These are phyloP conservation scores for Neolamprologus brichardi DNA, from an alignment of 2,113 vertebrate species.

Conservation along the genomic window DNA sequence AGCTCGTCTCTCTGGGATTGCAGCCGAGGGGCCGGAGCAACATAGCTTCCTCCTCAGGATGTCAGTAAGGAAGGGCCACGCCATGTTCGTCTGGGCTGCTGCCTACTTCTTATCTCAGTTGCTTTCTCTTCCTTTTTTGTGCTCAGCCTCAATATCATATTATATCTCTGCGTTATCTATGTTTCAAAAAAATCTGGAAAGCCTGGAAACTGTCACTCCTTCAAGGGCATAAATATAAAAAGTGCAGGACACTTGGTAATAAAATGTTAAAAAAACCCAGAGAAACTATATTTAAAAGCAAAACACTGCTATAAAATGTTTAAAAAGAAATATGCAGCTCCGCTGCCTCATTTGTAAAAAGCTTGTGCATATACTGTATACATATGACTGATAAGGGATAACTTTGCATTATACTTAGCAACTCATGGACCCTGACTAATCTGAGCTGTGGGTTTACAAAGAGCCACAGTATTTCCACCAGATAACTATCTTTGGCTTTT, in stretches of 20 bases:
- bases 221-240: not conserved
- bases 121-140: constrained; percentile 19
- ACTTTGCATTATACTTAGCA: not conserved
- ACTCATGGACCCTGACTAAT: not conserved
- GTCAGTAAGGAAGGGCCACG: constrained; percentile 66
- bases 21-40: constrained; percentile 33
- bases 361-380: not conserved
- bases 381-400: not conserved
- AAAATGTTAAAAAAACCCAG: not conserved
- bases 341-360: not conserved
- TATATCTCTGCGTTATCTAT: constrained; percentile 5
- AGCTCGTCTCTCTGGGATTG: constrained; percentile 40
- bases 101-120: constrained; percentile 50
- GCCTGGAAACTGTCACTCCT: not conserved
- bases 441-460: not conserved
- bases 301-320: not conserved
- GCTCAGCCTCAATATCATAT: not conserved
- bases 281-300: not conserved
- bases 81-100: constrained; percentile 61
- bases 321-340: not conserved
- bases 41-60: constrained; percentile 69
- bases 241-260: not conserved
- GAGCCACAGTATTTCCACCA: not conserved
- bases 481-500: not conserved
- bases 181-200: not conserved